Conservation (phyloP, 2,888 invertebrate genomes). For the Melinopterus prodromus region DNA sequence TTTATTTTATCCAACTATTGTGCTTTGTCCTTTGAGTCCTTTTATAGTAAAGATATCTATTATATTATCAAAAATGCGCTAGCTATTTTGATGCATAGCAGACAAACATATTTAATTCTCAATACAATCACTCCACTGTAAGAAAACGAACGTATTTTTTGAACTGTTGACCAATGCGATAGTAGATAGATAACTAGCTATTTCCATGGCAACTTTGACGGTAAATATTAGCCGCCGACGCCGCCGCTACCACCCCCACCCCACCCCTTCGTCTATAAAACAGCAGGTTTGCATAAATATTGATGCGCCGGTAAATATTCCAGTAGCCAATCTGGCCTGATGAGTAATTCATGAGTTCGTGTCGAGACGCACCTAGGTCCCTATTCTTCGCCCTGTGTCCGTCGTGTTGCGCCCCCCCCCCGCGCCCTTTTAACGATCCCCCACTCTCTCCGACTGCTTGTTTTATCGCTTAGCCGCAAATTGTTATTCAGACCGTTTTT, state of each 20-base stretch:
- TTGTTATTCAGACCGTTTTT: not conserved
- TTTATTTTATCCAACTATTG: too few relatives aligned
- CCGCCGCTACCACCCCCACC: not conserved
- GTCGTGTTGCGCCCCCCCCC: not conserved
- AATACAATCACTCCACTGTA: too few relatives aligned
- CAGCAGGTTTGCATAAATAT: constrained; percentile 53
- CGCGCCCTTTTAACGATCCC: constrained; percentile 33
- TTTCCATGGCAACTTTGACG: not conserved
- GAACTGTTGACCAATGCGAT: not conserved
- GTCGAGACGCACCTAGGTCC: constrained; percentile 42
- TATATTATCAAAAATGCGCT: too few relatives aligned
- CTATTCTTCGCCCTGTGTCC: not conserved
- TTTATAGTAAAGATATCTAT: too few relatives aligned
- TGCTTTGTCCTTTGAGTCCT: too few relatives aligned
- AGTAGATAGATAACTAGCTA: not conserved
- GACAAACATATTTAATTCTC: too few relatives aligned
- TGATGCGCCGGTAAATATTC: constrained; percentile 59
- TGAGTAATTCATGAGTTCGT: constrained; percentile 55
- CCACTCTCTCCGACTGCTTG: constrained; percentile 30
- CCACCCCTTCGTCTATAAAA: not conserved
- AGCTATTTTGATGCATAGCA: too few relatives aligned
- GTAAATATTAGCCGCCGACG: not conserved
- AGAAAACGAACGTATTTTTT: not conserved
- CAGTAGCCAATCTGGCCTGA: constrained; percentile 58
- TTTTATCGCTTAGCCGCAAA: not conserved